These are phyloP conservation scores for Tipula helvola DNA, from an alignment of 2,888 invertebrate species.

Conservation along the genomic window DNA sequence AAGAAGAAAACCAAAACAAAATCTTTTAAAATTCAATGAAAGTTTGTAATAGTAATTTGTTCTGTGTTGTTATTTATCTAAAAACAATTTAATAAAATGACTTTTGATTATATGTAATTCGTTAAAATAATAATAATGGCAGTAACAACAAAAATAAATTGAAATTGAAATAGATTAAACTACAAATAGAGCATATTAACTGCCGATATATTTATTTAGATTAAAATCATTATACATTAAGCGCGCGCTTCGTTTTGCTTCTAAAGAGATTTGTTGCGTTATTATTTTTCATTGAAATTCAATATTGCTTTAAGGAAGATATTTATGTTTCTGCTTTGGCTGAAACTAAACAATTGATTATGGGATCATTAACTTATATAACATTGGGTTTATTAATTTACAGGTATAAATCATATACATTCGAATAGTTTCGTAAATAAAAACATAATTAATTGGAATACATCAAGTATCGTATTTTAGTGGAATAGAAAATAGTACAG, in stretches of 20 bases:
- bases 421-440: too few species aligned
- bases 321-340: neutral
- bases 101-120: neutral
- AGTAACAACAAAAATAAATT: neutral
- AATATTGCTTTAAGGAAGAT: neutral
- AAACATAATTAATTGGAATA: too few species aligned
- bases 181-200: neutral
- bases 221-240: neutral
- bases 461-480: too few species aligned
- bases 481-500: too few species aligned
- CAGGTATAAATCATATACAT: neutral
- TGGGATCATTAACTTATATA: neutral
- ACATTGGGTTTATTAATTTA: neutral
- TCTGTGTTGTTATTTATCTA: neutral
- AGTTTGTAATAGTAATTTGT: neutral
- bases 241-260: neutral
- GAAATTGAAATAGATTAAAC: neutral
- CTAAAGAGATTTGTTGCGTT: neutral
- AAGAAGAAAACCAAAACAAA: neutral
- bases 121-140: neutral
- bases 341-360: neutral
- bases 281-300: neutral
- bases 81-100: neutral
- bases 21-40: neutral
- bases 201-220: neutral